Percentiles rank a stretch among this genome's conserved stretches.
phyloP scores from a whole-genome alignment of 2,888 invertebrate genomes.

The Epicampocera succincta region DNA sequence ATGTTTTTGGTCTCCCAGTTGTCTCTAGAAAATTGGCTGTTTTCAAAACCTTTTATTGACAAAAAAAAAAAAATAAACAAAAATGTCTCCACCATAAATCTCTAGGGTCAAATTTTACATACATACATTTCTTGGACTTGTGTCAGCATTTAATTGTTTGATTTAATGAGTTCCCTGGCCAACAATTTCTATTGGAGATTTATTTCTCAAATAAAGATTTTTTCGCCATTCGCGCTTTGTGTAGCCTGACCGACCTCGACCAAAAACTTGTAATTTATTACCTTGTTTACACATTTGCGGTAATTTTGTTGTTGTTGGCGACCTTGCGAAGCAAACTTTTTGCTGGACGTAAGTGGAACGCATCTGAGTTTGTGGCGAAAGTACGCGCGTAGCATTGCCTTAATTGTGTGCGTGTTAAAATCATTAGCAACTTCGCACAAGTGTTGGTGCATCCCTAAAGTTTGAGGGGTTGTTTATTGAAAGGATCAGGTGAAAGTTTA shows the following conservation, averaged over 20 bases:
- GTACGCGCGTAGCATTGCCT: not conserved
- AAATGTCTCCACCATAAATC: no score
- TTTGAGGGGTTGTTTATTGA: not conserved
- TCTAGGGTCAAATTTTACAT: no score
- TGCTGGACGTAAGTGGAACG: not conserved
- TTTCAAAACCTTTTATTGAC: no score
- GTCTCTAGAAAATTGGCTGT: not conserved
- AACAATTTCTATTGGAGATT: not conserved
- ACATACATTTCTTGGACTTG: no score
- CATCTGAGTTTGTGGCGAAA: not conserved
- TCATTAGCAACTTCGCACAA: conserved; percentile 7
- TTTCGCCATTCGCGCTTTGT: not conserved
- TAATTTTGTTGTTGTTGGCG: not conserved
- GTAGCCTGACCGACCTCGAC: not conserved
- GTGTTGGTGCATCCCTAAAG: not conserved
- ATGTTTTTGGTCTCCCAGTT: not conserved
- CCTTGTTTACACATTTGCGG: not conserved
- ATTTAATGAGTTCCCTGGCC: no score
- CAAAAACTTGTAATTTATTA: conserved; percentile 21
- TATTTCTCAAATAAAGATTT: not conserved
- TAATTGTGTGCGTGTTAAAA: conserved; percentile 16
- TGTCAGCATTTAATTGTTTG: no score
- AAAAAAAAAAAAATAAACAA: no score
- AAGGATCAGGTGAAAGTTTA: conserved; percentile 19
- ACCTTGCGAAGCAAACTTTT: not conserved